These are phyloP conservation scores for Malacoctenus gilli DNA, from an alignment of 2,797 vertebrate species.

Conservation along the genomic window DNA sequence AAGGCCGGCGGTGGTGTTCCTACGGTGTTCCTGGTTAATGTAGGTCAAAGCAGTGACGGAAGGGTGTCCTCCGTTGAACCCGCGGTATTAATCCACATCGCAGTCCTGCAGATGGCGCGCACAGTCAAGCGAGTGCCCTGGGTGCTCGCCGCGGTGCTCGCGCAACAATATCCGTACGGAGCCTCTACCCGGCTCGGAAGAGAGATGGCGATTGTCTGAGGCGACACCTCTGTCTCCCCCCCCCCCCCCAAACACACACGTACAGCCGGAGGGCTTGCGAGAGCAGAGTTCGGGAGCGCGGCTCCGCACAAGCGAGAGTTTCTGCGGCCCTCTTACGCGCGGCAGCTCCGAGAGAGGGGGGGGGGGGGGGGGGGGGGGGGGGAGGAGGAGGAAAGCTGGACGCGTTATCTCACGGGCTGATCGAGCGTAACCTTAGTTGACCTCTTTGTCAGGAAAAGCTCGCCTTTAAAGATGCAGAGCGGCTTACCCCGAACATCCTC, in stretches of 20 bases:
- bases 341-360: no score
- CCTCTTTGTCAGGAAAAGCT: conserved; percentile 63
- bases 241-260: no score
- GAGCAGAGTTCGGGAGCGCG: conserved; percentile 55
- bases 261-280: conserved; percentile 36
- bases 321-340: neutral
- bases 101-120: conserved; percentile 78
- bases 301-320: conserved; percentile 9
- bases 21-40: conserved; percentile 68
- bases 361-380: no score
- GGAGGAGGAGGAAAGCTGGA: conserved; percentile 16
- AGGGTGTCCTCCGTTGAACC: conserved; percentile 81
- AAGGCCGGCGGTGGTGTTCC: conserved; percentile 54
- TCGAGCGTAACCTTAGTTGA: conserved; percentile 63
- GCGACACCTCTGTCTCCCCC: conserved; percentile 48
- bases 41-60: conserved; percentile 81
- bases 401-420: conserved; percentile 11
- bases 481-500: conserved; percentile 23
- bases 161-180: conserved; percentile 42
- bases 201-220: conserved; percentile 67
- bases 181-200: conserved; percentile 18
- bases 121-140: conserved; percentile 53
- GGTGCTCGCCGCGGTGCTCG: conserved; percentile 54
- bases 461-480: conserved; percentile 13
- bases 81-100: conserved; percentile 58